Evolutionary conservation across 1,140 invertebrate species (phyloP), one percentile per base, ranked within the genome.

Genomic region (Lerema accius): DNA sequence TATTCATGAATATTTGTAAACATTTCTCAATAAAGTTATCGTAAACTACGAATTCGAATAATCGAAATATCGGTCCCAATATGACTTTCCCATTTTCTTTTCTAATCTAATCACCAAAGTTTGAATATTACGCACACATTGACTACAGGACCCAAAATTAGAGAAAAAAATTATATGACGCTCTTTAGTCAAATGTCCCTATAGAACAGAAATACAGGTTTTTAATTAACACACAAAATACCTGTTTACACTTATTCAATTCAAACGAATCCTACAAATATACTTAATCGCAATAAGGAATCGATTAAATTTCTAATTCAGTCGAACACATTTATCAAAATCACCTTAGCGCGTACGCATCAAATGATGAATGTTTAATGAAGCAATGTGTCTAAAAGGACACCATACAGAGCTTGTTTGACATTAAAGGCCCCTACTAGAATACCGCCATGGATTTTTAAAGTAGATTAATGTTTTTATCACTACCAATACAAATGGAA

Each of bases 161-260:
- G n/a, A n/a, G n/a, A n/a, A n/a, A n/a, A n/a, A n/a, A n/a, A n/a
- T n/a, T n/a, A n/a, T n/a, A n/a, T n/a, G n/a, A n/a, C n/a, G n/a
- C n/a, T n/a, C n/a, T n/a, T n/a, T n/a, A n/a, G n/a, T n/a, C n/a
- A n/a, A n/a, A n/a, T n/a, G n/a, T n/a, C n/a, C 48, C 39, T 68
- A 68, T 70, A 58, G 58, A 67, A 40, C 66, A 65, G 37, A 55
- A 78, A 71, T 66, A 17, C 66, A 48, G n/a, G n/a, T 72, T 73
- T 79, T 80, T 74, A 75, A 75, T 78, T 76, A 77, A 75, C 69
- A 67, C 65, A 69, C 48, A 45, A 73, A 73, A 51, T 55, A 70
- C 65, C 69, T 72, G 73, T 78, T 77, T 66, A 73, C 72, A 78
- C 76, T 82, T 79, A 78, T 74, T 76, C 73, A 65, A 69, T 71